Percentiles rank a stretch among this genome's conserved stretches.
Conservation (phyloP, 2,113 vertebrate genomes). For the Syngnathus typhle region DNA sequence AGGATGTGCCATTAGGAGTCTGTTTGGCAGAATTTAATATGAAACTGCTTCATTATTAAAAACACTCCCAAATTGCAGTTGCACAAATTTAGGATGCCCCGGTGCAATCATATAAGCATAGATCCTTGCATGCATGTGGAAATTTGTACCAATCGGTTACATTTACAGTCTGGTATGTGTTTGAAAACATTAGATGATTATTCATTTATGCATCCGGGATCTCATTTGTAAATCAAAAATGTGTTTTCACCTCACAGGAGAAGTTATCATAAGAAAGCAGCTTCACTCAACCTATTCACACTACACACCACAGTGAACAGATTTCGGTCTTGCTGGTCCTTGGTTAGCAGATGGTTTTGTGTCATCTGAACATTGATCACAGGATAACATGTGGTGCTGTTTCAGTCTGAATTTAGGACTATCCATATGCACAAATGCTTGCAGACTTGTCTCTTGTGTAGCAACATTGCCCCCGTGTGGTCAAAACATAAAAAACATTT, state of each 20-base stretch:
- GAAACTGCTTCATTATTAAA: conserved; percentile 45
- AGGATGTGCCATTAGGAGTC: conserved; percentile 33
- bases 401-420: conserved; percentile 1
- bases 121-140: not conserved
- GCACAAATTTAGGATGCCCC: conserved; percentile 27
- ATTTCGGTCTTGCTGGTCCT: conserved; percentile 2
- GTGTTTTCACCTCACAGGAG: not conserved
- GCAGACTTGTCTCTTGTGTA: not conserved
- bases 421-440: not conserved
- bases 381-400: conserved; percentile 16
- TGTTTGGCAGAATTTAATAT: conserved; percentile 43
- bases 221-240: not conserved
- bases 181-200: not conserved
- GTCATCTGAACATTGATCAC: conserved; percentile 41
- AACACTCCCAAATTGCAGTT: conserved; percentile 41
- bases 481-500: not conserved
- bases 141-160: not conserved
- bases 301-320: conserved; percentile 2
- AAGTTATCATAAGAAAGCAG: conserved; percentile 2
- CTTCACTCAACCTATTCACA: conserved; percentile 11
- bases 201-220: not conserved
- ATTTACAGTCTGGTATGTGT: not conserved
- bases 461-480: conserved; percentile 61
- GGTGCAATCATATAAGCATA: not conserved
- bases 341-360: conserved; percentile 28